Base-by-base conservation (phyloP, 2,888 invertebrate genomes). In the Portevinia maculata region DNA sequence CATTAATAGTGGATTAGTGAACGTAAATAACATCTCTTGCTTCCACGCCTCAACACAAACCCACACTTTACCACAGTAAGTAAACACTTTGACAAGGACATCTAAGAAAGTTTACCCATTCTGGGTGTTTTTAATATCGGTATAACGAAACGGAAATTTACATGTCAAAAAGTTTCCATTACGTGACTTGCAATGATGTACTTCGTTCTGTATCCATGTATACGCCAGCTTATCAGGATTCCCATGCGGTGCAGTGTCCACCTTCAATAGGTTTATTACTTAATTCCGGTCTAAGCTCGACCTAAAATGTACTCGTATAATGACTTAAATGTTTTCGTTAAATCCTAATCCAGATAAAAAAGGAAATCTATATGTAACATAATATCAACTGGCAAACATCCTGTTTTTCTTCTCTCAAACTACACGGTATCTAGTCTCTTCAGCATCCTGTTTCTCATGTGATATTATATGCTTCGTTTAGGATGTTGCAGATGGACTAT, bases 1-100 rank as follows among this genome's bases (percentile, higher is more conserved):
- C 74, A 65, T 74, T 74, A 74, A 74, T 65, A 74, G 65, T 74
- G 32, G 65, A 59, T 74, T 74, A 74, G 74, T 65, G 44, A 59
- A 74, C 65, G 57, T 64, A 57, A 39, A 50, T 74, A 37, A 65
- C 48, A 41, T 46, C n/a, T 55, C 15, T 30, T 21, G 28, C n/a
- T n/a, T n/a, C n/a, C n/a, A n/a, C n/a, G n/a, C n/a, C n/a, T n/a
- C n/a, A n/a, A n/a, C n/a, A n/a, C n/a, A n/a, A n/a, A n/a, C n/a
- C n/a, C n/a, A 15, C 53, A 41, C 32, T n/a, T 19, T 1, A 13
- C 41, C 7, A 30, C 37, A 53, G n/a, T 41, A 39, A 52, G 52
- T 53, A 53, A 53, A 41, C 65, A 67, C 41, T 21, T 19, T 32
- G 21, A 4, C 65, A 53, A 67, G 53, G 65, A 67, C 53, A 6